These are phyloP conservation scores for Crypturellus tataupa DNA, from an alignment of 2,797 vertebrate species.

Conservation along the genomic window DNA sequence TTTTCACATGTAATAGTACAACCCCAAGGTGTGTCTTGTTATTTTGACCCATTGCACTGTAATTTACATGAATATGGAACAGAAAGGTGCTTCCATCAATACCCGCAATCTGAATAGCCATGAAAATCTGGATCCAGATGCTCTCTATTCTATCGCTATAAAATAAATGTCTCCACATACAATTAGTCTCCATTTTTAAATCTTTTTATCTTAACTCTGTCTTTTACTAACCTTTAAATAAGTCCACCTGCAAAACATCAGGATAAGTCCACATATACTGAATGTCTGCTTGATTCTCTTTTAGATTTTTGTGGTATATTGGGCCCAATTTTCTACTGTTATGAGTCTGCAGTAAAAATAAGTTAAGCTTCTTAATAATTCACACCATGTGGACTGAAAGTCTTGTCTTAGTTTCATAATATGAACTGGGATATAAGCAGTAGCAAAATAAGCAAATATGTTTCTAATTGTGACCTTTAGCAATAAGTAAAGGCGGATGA, in stretches of 20 bases:
- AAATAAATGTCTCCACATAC: neutral
- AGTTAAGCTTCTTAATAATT: constrained; percentile 51
- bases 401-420: constrained; percentile 36
- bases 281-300: neutral
- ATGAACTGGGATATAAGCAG: constrained; percentile 28
- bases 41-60: constrained; percentile 51
- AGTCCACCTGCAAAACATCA: neutral
- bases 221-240: neutral
- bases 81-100: constrained; percentile 46
- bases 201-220: neutral
- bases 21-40: constrained; percentile 23
- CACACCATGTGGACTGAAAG: constrained; percentile 31
- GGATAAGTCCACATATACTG: neutral
- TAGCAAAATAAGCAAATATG: constrained; percentile 66
- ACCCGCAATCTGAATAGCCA: constrained; percentile 30
- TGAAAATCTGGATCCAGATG: constrained; percentile 55
- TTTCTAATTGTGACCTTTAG: constrained; percentile 74
- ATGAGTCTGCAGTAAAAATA: constrained; percentile 6
- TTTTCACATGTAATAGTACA: constrained; percentile 57
- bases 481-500: constrained; percentile 35
- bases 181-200: neutral
- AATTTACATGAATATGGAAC: constrained; percentile 44
- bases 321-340: constrained; percentile 3
- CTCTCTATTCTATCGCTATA: neutral
- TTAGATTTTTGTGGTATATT: neutral